Evolutionary conservation across 1,140 invertebrate species (phyloP), one percentile per base, ranked within the genome.

Genomic region (Leptopilina boulardi): DNA sequence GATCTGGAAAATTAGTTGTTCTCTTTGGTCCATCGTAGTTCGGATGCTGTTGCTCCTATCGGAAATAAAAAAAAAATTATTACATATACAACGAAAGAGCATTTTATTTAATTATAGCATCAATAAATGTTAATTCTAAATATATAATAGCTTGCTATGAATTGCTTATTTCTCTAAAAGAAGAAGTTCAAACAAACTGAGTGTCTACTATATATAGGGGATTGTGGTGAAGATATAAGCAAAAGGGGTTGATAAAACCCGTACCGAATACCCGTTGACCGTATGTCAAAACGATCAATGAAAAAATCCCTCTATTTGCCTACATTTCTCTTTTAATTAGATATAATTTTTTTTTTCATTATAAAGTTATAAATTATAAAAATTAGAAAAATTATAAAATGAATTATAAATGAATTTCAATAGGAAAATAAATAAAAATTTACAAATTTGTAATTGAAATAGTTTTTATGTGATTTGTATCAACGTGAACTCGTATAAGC

Each of bases 81-180:
- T n/a, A n/a, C n/a, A n/a, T n/a, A n/a, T n/a, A n/a, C n/a, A n/a
- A n/a, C n/a, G n/a, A n/a, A n/a, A n/a, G n/a, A n/a, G n/a, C n/a
- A n/a, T n/a, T n/a, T n/a, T n/a, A n/a, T n/a, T n/a, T n/a, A n/a
- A n/a, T n/a, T n/a, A n/a, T n/a, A n/a, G n/a, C n/a, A n/a, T n/a
- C n/a, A n/a, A n/a, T n/a, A n/a, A n/a, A n/a, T n/a, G n/a, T n/a
- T n/a, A n/a, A n/a, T n/a, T n/a, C n/a, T n/a, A n/a, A n/a, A n/a
- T n/a, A n/a, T n/a, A n/a, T n/a, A n/a, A n/a, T n/a, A n/a, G n/a
- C n/a, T n/a, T n/a, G n/a, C n/a, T n/a, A 85, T 75, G 73, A 83
- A 74, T 74, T 84, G 84, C 87, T 90, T 89, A 85, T 86, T 85
- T 82, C 76, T 80, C 79, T 78, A 87, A 88, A n/a, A 87, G 84